phyloP scores from a whole-genome alignment of 1,140 invertebrate genomes.

The Paracyclopina nana region DNA sequence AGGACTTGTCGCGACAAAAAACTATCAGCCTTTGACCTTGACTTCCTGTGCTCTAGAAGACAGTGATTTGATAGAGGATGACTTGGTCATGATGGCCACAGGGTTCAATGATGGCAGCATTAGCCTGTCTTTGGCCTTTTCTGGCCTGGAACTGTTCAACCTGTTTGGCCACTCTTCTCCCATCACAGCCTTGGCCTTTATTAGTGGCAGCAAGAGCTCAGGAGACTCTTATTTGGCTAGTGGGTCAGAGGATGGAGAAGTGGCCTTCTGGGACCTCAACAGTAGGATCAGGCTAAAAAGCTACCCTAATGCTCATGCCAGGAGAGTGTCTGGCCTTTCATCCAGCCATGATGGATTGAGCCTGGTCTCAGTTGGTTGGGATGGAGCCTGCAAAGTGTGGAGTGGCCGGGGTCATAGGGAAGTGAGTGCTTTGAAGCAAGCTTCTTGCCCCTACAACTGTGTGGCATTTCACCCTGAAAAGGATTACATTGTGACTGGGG shows the following conservation, averaged over 20 bases:
- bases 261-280: background rate
- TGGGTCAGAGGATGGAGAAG: background rate
- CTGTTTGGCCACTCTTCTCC: background rate
- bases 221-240: background rate
- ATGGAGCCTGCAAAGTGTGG: background rate
- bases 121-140: background rate
- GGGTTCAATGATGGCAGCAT: background rate
- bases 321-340: background rate
- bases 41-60: too few species aligned
- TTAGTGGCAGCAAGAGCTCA: background rate
- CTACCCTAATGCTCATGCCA: background rate
- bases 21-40: too few species aligned
- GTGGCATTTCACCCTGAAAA: conserved; percentile 5
- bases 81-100: background rate
- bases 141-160: background rate
- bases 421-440: background rate
- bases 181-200: background rate
- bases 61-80: too few species aligned
- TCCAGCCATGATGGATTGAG: background rate
- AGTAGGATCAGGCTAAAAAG: background rate
- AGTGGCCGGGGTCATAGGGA: background rate
- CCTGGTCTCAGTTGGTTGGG: background rate
- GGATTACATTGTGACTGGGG: background rate
- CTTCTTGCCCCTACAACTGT: background rate
- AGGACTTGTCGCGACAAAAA: too few species aligned